Evolutionary conservation across 2,113 vertebrate species (phyloP), one percentile per base, ranked within the genome.

Genomic region (Gallinago paraguaiae): DNA sequence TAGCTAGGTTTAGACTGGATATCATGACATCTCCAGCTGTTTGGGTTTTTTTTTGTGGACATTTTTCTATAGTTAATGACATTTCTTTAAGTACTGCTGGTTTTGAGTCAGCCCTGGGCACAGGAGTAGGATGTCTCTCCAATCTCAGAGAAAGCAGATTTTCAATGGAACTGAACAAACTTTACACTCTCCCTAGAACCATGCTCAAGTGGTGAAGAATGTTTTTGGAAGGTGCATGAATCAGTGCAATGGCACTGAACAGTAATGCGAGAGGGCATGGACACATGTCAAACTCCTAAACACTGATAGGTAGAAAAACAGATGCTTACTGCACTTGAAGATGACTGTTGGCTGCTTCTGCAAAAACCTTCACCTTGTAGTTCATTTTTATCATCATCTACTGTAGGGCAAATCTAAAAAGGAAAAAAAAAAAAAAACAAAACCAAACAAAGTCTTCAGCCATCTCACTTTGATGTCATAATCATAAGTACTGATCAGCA

Each of bases 391-490:
- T 97, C 86, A 22, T 96, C 35, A 67, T 71, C 89, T 90, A 97
- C 97, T 10, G 96, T 94, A 51, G 96, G 97, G 87, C 99, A 99
- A 97, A 99, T 95, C 99, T 99, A 92, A 91, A 87, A 74, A 20
- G 23, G 3, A 84, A 3, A 16, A 39, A 19, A 27, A 86, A n/a
- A n/a, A n/a, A 33, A 64, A 41, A 18, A 17, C 7, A 45, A 45
- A 39, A 39, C 11, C 41, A 9, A 46, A 46, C 46, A 46, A 74
- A 51, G 14, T 31, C 87, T 75, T 18, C 76, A 14, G 16, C 82
- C 28, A 65, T 18, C 43, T 78, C n/a, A 48, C 50, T 74, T 46
- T 86, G 23, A 30, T 43, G 59, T 86, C 53, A 56, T 39, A 41
- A 19, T 37, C 33, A 6, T 30, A n/a, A 57, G 23, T 19, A 30